Base-by-base conservation (phyloP, 2,113 vertebrate genomes). In the Prunella himalayana region DNA sequence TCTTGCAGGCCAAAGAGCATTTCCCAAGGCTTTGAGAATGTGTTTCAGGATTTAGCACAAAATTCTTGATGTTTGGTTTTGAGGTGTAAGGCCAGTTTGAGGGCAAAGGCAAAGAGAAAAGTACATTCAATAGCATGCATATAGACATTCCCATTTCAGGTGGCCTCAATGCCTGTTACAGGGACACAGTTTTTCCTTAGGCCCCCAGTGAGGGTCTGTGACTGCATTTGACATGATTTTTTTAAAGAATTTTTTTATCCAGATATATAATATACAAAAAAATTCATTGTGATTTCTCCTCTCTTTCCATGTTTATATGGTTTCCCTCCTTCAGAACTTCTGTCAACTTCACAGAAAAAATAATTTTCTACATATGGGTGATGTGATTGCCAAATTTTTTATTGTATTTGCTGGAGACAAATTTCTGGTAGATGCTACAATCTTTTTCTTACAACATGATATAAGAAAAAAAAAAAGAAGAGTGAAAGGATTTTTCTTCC, bases 301-400 rank as follows among this genome's bases (percentile, higher is more conserved):
- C 11, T 66, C n/a, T 76, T 63, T 76, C 54, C 22, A 45, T 25
- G 7, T 59, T 66, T 37, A 24, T 41, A n/a, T 0, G 2, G 4
- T 30, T 83, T 66, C 42, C 13, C 5, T 79, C 3, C 20, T 50
- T 64, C 24, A 70, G 42, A 50, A 56, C 17, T 41, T 57, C 22
- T n/a, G 12, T 28, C 10, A 64, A 7, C 2, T 51, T 80, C 21
- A 39, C 3, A 54, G 17, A 35, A 85, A 78, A 45, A 61, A 57
- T 18, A 2, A 18, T 19, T n/a, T 68, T 23, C 33, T 37, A 41
- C 2, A 1, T 18, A 31, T 13, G 7, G 4, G 10, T 24, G 10
- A 33, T n/a, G 5, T 19, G 21, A 39, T 78, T 66, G 11, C 2
- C 9, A 39, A 61, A 13, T 9, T 33, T 70, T 76, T 86, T 30